Evolutionary conservation across 30 jellyfish, hydroid and myxozoan genomes (phyloP).

Genomic region (Cassiopea xamachana): DNA sequence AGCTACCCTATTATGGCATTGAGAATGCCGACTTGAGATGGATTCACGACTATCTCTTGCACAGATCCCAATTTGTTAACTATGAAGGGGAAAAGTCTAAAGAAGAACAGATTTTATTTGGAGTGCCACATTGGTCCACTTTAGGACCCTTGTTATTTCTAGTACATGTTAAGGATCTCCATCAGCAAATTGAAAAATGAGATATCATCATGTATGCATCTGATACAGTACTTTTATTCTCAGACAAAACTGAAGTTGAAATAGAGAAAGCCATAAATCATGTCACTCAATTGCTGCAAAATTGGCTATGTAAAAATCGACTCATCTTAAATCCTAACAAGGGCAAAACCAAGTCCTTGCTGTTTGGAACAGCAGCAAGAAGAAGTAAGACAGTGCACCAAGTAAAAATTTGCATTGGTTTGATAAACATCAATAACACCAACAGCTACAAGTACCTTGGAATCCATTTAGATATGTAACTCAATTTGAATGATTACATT

Average conservation of each 20-base stretch:
- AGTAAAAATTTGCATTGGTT: constrained; percentile 22
- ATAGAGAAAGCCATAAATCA: constrained; percentile 40
- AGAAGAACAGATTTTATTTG: constrained; percentile 41
- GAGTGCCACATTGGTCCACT: constrained; percentile 79
- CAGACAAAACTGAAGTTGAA: constrained; percentile 11
- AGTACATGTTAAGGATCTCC: constrained; percentile 70
- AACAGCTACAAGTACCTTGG: constrained; percentile 52
- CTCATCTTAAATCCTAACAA: constrained; percentile 39
- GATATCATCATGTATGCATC: constrained; percentile 59
- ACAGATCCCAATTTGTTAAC: constrained; percentile 65
- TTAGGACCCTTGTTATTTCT: constrained; percentile 67
- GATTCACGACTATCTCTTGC: constrained; percentile 55
- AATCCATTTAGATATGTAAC: constrained; percentile 37
- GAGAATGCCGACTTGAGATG: constrained; percentile 45
- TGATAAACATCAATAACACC: constrained; percentile 33
- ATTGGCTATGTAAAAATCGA: constrained; percentile 42
- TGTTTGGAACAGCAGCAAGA: constrained; percentile 54
- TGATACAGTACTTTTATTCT: constrained; percentile 39
- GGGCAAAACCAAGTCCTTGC: constrained; percentile 50
- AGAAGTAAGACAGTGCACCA: constrained; percentile 32
- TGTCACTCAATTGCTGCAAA: constrained; percentile 25
- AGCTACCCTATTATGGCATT: constrained; percentile 51
- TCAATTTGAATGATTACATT: constrained; percentile 49
- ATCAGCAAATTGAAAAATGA: constrained; percentile 37
- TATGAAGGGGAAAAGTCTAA: constrained; percentile 68